These are phyloP conservation scores for Kryphioiulus occultus DNA, from an alignment of 2,888 invertebrate species.

Conservation along the genomic window DNA sequence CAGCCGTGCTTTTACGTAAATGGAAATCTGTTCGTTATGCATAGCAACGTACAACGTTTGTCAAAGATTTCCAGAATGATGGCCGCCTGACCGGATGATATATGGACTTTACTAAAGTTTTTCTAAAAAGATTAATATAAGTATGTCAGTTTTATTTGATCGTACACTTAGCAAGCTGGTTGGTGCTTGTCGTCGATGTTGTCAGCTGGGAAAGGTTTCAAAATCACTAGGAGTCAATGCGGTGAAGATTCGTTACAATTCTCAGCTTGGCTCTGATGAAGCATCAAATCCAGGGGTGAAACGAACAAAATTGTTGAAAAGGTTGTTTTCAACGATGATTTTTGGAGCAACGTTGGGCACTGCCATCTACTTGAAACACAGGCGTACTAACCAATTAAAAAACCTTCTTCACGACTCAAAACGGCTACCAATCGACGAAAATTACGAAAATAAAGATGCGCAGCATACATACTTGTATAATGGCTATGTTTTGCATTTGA, in stretches of 20 bases:
- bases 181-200: background rate
- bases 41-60: background rate
- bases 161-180: background rate
- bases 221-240: background rate
- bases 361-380: conserved; percentile 53
- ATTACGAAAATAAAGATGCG: conserved; percentile 54
- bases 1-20: background rate
- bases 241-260: background rate
- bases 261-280: background rate
- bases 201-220: background rate
- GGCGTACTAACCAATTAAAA: conserved; percentile 48
- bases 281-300: conserved; percentile 20
- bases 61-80: background rate
- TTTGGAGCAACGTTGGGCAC: conserved; percentile 56
- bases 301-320: conserved; percentile 52
- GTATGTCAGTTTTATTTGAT: background rate
- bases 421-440: conserved; percentile 53
- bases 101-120: background rate
- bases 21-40: background rate
- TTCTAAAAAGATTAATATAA: background rate
- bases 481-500: conserved; percentile 55
- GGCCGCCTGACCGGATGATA: background rate
- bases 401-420: conserved; percentile 54
- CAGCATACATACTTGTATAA: conserved; percentile 55
- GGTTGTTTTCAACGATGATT: conserved; percentile 55